These are phyloP conservation scores for Drusus annulatus DNA, from an alignment of 1,140 invertebrate species.

Conservation along the genomic window DNA sequence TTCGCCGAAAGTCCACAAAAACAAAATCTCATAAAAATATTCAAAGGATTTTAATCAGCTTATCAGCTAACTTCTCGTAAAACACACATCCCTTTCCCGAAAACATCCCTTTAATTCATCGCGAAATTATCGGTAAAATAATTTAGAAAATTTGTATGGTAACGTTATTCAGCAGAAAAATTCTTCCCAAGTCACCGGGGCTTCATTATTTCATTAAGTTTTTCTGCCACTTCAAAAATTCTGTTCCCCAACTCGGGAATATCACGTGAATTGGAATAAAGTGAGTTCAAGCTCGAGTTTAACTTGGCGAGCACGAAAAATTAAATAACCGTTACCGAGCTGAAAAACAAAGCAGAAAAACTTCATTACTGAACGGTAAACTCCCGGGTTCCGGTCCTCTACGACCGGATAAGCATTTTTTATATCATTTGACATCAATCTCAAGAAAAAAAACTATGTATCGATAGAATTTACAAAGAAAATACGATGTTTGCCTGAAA, in stretches of 20 bases:
- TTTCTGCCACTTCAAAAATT: slow-evolving; percentile 24
- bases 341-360: slow-evolving; percentile 36
- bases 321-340: slow-evolving; percentile 37
- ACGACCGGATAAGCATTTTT: neutral
- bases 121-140: slow-evolving; percentile 4
- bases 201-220: slow-evolving; percentile 29
- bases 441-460: neutral
- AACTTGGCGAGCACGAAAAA: slow-evolving; percentile 15
- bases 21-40: slow-evolving; percentile 11
- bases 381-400: neutral
- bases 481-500: neutral
- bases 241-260: slow-evolving; percentile 15
- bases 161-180: neutral
- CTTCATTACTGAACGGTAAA: slow-evolving; percentile 33
- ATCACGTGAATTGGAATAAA: slow-evolving; percentile 36
- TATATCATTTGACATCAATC: slow-evolving; percentile 3
- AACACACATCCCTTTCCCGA: neutral
- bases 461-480: neutral
- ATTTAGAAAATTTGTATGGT: neutral
- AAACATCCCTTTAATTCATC: slow-evolving; percentile 5
- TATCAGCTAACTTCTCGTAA: neutral
- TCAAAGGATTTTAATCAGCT: slow-evolving; percentile 19
- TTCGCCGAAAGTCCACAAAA: no score
- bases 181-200: neutral
- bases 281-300: slow-evolving; percentile 21